Conservation (phyloP, 2,113 vertebrate genomes). For the Ovis aries region ARS-UI_Ramb_v3.0 NC_056054.1:202427501-202428000, state of each 20-base stretch:
- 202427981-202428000: no score
- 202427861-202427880: accelerated
- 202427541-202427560: background rate
- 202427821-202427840: no score
- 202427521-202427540: background rate
- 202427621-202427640: background rate
- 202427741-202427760: background rate
- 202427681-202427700: background rate
- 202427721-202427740: background rate
- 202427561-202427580: background rate
- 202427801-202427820: no score
- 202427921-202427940: no score
- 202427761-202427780: no score
- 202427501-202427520: background rate
- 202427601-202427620: background rate
- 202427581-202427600: background rate
- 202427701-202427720: background rate
- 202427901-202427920: no score
- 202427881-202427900: no score
- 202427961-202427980: no score
- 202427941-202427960: no score
- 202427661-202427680: background rate
- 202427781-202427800: no score
- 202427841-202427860: no score
- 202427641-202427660: background rate